Evolutionary conservation across 1,140 invertebrate genomes (phyloP).

Genomic region (Drosophila ambigua): DNA sequence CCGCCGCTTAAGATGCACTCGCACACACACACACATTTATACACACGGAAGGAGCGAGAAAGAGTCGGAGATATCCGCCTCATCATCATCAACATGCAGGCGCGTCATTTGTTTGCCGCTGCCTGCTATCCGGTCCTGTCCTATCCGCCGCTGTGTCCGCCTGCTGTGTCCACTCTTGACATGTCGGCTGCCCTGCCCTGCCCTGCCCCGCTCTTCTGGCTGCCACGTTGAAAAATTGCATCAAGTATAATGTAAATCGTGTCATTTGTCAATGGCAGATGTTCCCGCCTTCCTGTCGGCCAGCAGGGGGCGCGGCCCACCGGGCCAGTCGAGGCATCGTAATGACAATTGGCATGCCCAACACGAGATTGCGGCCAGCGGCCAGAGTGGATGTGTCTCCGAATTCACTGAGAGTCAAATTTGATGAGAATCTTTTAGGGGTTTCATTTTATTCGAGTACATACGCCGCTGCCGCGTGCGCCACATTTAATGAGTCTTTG

Average conservation of each 20-base stretch:
- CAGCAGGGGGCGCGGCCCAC: neutral
- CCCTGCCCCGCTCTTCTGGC: conserved; percentile 28
- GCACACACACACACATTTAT: conserved; percentile 29
- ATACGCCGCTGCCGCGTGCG: conserved; percentile 9
- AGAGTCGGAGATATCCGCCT: conserved; percentile 44
- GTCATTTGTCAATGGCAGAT: conserved; percentile 82
- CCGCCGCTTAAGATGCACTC: conserved; percentile 76
- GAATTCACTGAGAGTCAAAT: no score
- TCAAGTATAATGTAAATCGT: conserved; percentile 80
- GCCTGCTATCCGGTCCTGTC: conserved; percentile 1
- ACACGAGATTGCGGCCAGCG: no score
- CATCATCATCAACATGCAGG: conserved; percentile 64
- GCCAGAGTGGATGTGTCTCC: no score
- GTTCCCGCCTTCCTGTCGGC: conserved; percentile 38
- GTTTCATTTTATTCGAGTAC: no score
- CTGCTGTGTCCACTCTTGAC: conserved; percentile 70
- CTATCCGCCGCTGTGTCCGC: conserved; percentile 19
- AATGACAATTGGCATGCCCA: conserved; percentile 69
- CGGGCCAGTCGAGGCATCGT: conserved; percentile 28
- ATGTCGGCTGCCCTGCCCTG: conserved; percentile 15
- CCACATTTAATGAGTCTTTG: conserved; percentile 69
- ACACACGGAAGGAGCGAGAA: conserved; percentile 6
- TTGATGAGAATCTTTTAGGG: conserved; percentile 3
- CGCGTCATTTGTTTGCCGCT: conserved; percentile 69
- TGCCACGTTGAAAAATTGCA: conserved; percentile 76